Percentiles rank a stretch among this genome's conserved stretches.
These are phyloP conservation scores for Spatulosminthurus flaviceps DNA, from an alignment of 2,888 invertebrate genomes.

Conservation along the genomic window DNA sequence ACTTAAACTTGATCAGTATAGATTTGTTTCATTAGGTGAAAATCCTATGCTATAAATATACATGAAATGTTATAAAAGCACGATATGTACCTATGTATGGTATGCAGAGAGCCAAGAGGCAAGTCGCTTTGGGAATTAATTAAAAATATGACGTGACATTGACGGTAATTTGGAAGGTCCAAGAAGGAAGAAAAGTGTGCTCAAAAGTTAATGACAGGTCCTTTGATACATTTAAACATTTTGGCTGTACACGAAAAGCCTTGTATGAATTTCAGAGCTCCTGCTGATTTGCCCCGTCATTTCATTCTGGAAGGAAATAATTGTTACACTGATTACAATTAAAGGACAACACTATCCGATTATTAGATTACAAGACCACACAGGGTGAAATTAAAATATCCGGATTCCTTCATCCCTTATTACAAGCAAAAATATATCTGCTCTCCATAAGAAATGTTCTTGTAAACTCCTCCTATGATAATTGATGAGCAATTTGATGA, in stretches of 20 bases:
- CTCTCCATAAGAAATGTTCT: too few relatives aligned
- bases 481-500: too few relatives aligned
- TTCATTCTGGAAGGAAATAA: too few relatives aligned
- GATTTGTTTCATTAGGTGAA: background rate
- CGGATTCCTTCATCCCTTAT: constrained; percentile 35
- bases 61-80: background rate
- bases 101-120: too few relatives aligned
- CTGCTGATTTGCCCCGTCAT: too few relatives aligned
- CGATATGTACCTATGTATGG: too few relatives aligned
- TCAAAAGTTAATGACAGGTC: background rate
- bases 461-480: too few relatives aligned
- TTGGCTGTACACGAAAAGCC: too few relatives aligned
- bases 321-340: background rate
- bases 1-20: constrained; percentile 27
- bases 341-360: constrained; percentile 25
- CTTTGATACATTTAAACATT: background rate
- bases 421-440: too few relatives aligned
- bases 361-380: constrained; percentile 36
- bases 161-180: background rate
- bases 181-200: constrained; percentile 28
- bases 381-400: constrained; percentile 36
- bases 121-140: constrained; percentile 21
- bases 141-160: constrained; percentile 36
- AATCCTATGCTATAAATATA: too few relatives aligned
- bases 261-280: too few relatives aligned